A percentile compares a stretch with the other conserved stretches of the same genome.
phyloP scores from a whole-genome alignment of 2,797 vertebrate species.

The Enteromius anoplus region DNA sequence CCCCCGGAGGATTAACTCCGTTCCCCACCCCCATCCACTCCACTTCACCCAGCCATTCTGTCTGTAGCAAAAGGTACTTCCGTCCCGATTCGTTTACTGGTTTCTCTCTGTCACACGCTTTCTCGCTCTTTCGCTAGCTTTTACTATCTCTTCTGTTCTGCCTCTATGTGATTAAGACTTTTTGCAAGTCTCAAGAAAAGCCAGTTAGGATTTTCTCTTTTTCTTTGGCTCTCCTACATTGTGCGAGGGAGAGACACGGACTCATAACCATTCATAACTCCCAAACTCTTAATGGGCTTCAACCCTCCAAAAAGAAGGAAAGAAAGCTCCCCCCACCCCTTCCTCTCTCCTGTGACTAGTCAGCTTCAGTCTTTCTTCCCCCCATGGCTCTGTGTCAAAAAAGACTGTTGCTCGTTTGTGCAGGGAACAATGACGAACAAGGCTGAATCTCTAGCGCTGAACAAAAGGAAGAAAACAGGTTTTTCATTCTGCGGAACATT shows the following conservation, averaged over 20 bases:
- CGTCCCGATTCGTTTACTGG: conserved; percentile 74
- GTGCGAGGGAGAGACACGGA: conserved; percentile 75
- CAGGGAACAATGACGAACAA: conserved; percentile 94
- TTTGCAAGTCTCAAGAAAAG: conserved; percentile 75
- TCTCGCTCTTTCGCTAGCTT: conserved; percentile 59
- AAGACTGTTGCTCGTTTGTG: conserved; percentile 99
- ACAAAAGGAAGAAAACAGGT: conserved; percentile 98
- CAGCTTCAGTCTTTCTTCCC: conserved; percentile 98
- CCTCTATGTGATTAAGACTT: conserved; percentile 69
- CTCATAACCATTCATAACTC: conserved; percentile 89
- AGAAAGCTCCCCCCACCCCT: conserved; percentile 10
- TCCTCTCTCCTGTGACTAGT: conserved; percentile 88
- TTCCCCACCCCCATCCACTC: conserved; percentile 52
- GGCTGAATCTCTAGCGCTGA: conserved; percentile 94
- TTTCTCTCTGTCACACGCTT: conserved; percentile 76
- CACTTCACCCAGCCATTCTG: conserved; percentile 60
- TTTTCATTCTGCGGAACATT: conserved; percentile 99
- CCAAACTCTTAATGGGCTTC: conserved; percentile 84
- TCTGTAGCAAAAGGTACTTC: conserved; percentile 76
- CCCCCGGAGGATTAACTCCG: conserved; percentile 54
- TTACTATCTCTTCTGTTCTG: conserved; percentile 67
- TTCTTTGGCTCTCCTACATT: conserved; percentile 68
- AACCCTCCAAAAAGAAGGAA: conserved; percentile 84
- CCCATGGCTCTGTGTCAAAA: conserved; percentile 99
- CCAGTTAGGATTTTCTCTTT: conserved; percentile 71